These are phyloP conservation scores for Epicampocera succincta DNA, from an alignment of 2,888 invertebrate genomes.

Conservation along the genomic window DNA sequence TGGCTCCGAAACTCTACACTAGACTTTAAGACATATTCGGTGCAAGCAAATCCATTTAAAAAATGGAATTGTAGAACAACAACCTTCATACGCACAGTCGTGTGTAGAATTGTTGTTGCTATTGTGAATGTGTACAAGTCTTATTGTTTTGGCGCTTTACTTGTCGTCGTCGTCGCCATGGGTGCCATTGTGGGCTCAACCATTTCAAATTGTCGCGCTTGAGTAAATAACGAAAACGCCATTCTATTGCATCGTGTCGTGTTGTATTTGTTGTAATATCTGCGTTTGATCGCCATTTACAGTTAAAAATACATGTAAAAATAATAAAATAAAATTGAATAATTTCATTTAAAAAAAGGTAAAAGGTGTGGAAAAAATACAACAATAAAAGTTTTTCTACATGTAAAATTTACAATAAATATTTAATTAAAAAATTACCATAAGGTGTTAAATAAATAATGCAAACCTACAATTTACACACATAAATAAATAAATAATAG, in stretches of 20 bases:
- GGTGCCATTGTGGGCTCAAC: slow-evolving; percentile 75
- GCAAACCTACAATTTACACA: background rate
- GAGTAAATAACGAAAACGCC: slow-evolving; percentile 78
- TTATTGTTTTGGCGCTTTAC: slow-evolving; percentile 68
- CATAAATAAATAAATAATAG: background rate
- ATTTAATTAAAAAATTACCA: slow-evolving; percentile 18
- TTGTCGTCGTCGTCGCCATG: slow-evolving; percentile 70
- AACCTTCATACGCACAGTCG: slow-evolving; percentile 51
- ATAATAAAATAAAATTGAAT: slow-evolving; percentile 27
- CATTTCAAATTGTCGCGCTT: slow-evolving; percentile 79
- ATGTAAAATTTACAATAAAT: slow-evolving; percentile 17
- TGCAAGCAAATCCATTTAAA: background rate
- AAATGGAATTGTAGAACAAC: slow-evolving; percentile 20
- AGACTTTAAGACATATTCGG: slow-evolving; percentile 1
- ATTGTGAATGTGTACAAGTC: slow-evolving; percentile 45
- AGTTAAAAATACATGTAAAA: slow-evolving; percentile 40
- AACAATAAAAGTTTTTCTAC: slow-evolving; percentile 29
- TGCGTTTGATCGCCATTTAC: slow-evolving; percentile 62
- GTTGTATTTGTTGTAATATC: slow-evolving; percentile 59
- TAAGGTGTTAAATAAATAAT: slow-evolving; percentile 15
- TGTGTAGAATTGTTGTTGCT: slow-evolving; percentile 41
- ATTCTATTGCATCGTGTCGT: slow-evolving; percentile 70
- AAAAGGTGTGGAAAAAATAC: slow-evolving; percentile 28
- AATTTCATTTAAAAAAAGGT: slow-evolving; percentile 9
- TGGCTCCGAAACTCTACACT: slow-evolving; percentile 55